A percentile compares a stretch with the other conserved stretches of the same genome.
These are phyloP conservation scores for Alauda arvensis DNA, from an alignment of 2,797 vertebrate species.

Conservation along the genomic window DNA sequence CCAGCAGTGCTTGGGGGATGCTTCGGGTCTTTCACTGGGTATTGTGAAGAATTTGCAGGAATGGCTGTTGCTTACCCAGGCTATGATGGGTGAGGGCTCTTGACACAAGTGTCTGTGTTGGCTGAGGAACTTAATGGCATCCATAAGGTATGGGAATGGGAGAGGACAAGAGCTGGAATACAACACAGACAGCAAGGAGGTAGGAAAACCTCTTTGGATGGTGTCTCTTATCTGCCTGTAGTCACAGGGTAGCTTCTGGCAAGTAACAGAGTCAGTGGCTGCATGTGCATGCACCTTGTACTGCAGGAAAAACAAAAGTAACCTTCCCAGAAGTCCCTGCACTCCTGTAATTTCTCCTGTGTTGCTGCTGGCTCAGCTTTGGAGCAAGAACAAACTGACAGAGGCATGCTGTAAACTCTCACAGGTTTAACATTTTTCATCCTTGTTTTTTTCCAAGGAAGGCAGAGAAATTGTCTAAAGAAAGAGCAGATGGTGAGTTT, in stretches of 20 bases:
- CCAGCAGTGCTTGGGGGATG: neutral
- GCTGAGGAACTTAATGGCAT: neutral
- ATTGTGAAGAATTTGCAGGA: neutral
- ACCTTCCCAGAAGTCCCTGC: neutral
- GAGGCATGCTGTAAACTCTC: neutral
- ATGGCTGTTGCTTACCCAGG: neutral
- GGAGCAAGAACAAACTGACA: neutral
- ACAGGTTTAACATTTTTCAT: neutral
- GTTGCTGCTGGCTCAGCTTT: neutral
- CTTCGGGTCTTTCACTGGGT: neutral
- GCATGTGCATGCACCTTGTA: neutral
- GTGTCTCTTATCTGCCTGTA: accelerated
- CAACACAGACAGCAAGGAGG: neutral
- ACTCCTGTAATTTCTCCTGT: neutral
- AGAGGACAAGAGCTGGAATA: neutral
- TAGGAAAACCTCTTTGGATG: neutral
- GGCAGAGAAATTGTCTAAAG: neutral
- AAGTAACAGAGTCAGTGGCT: neutral
- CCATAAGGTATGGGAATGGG: accelerated
- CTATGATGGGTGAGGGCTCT: neutral
- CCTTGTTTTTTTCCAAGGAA: neutral
- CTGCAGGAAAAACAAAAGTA: neutral
- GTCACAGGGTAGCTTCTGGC: neutral
- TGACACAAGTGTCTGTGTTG: accelerated
- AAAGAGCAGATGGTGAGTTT: neutral